Conservation (phyloP, 2,888 invertebrate genomes). For the Trichogramma dendrolimi region DNA sequence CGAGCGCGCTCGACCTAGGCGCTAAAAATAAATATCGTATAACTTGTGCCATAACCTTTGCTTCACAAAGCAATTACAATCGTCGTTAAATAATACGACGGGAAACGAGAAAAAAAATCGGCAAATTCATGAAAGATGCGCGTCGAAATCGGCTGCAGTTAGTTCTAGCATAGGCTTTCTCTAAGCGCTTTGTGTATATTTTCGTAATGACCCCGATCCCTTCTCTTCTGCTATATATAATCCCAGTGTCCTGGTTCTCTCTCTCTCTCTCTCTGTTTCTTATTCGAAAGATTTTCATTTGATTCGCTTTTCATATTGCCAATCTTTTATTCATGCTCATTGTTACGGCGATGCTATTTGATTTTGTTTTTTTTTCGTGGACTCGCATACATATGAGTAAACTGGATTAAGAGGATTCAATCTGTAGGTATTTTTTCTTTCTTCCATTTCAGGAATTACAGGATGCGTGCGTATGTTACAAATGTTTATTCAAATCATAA, state of each 20-base stretch:
- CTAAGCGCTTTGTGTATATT: slow-evolving; percentile 47
- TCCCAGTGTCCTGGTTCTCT: slow-evolving; percentile 49
- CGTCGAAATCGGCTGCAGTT: slow-evolving; percentile 62
- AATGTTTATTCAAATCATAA: too few relatives aligned
- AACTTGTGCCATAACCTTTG: background rate
- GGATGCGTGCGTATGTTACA: too few relatives aligned
- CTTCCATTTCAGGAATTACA: too few relatives aligned
- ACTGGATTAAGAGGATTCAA: too few relatives aligned
- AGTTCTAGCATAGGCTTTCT: slow-evolving; percentile 48
- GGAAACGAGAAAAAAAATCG: slow-evolving; percentile 31
- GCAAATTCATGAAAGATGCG: slow-evolving; percentile 58
- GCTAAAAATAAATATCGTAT: too few relatives aligned
- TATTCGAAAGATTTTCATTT: background rate
- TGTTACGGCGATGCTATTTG: too few relatives aligned
- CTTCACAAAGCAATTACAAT: background rate
- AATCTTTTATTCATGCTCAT: slow-evolving; percentile 30
- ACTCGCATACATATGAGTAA: too few relatives aligned
- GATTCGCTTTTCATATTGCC: slow-evolving; percentile 1
- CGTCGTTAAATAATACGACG: background rate
- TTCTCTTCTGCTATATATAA: slow-evolving; percentile 45
- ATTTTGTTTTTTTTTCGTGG: background rate
- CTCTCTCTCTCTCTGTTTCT: slow-evolving; percentile 11
- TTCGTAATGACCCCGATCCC: slow-evolving; percentile 52
- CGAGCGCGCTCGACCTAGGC: too few relatives aligned
- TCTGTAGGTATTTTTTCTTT: too few relatives aligned